Conservation (phyloP, 2,888 invertebrate species). For the Sepiola atlantica region DNA sequence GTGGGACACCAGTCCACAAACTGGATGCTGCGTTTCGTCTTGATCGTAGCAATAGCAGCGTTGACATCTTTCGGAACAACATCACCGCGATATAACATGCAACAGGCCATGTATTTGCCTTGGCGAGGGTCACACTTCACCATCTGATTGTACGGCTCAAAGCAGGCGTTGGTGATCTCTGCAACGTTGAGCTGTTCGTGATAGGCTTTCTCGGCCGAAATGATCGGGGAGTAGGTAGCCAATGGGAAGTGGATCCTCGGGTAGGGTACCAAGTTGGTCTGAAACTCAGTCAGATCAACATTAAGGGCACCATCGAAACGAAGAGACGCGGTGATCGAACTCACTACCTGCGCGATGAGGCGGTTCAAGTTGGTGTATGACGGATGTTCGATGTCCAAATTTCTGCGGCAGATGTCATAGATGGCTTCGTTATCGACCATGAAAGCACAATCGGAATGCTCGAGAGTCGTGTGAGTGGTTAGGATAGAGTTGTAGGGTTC, state of each 20-base stretch:
- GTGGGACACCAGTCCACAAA: constrained; percentile 71
- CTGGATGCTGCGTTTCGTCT: constrained; percentile 71
- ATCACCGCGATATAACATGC: constrained; percentile 74
- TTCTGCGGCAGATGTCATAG: constrained; percentile 87
- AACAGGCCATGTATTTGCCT: constrained; percentile 77
- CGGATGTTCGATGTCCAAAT: constrained; percentile 87
- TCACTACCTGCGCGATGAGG: constrained; percentile 89
- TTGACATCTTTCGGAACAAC: constrained; percentile 73
- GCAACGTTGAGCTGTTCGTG: constrained; percentile 82
- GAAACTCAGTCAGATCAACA: constrained; percentile 78
- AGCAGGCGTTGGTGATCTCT: constrained; percentile 70
- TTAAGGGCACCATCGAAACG: constrained; percentile 77
- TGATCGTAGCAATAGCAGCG: constrained; percentile 71
- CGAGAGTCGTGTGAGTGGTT: constrained; percentile 93
- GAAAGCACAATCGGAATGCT: constrained; percentile 96
- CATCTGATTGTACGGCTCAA: constrained; percentile 73
- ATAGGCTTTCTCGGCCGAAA: constrained; percentile 94
- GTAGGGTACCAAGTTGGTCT: constrained; percentile 75
- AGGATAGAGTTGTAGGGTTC: constrained; percentile 97
- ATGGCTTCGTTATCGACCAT: constrained; percentile 96
- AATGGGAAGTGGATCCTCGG: constrained; percentile 87
- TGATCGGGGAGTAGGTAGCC: constrained; percentile 89
- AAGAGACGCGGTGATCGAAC: constrained; percentile 75
- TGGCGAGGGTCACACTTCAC: constrained; percentile 73
- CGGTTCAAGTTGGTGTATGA: constrained; percentile 92